Percentiles rank a stretch among this genome's conserved stretches.
These are phyloP conservation scores for Dasyornis broadbenti DNA, from an alignment of 2,113 vertebrate genomes.

Conservation along the genomic window DNA sequence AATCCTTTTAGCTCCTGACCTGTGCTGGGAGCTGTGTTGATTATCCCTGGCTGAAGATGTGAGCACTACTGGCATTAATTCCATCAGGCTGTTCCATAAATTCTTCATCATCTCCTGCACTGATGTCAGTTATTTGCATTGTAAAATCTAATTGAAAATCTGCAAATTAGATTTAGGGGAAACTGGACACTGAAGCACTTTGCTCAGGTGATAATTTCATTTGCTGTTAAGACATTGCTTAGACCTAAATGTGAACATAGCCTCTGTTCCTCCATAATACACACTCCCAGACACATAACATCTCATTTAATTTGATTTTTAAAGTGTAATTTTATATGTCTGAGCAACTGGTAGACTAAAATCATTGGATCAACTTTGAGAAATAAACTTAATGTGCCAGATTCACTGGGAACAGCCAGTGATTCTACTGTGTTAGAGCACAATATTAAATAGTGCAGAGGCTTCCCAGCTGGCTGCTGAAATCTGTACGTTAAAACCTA, in stretches of 20 bases:
- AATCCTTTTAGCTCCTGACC: background rate
- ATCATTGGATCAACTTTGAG: background rate
- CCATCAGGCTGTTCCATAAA: background rate
- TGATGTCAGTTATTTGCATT: background rate
- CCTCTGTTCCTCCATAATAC: background rate
- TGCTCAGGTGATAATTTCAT: conserved; percentile 21
- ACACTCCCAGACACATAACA: background rate
- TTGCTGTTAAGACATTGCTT: background rate
- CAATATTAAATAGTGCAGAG: background rate
- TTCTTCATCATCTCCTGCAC: background rate
- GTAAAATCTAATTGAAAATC: background rate
- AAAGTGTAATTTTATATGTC: background rate
- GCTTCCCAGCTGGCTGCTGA: background rate
- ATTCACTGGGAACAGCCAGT: background rate
- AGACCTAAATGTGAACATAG: background rate
- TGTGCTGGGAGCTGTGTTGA: background rate
- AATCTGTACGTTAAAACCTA: background rate
- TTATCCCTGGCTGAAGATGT: background rate
- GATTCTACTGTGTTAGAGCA: background rate
- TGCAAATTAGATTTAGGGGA: background rate
- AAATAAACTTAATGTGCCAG: background rate
- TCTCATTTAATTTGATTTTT: background rate
- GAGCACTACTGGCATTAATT: background rate
- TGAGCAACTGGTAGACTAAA: background rate
- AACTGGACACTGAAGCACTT: background rate